Conservation (phyloP, 2,113 vertebrate species). For the Ahaetulla prasina region DNA sequence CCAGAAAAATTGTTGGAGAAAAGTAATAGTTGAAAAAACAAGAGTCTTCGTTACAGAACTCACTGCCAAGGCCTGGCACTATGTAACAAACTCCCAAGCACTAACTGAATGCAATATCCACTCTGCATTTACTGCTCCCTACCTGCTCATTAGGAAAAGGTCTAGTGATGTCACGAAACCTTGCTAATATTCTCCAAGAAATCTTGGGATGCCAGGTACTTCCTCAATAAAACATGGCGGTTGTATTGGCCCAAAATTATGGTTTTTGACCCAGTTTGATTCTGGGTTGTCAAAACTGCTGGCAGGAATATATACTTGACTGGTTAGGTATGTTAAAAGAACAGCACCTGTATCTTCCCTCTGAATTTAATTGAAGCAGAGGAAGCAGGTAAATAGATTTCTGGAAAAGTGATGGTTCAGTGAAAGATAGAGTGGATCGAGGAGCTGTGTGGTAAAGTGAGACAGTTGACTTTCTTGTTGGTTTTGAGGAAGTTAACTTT, state of each 20-base stretch:
- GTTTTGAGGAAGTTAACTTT: background rate
- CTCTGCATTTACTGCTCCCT: background rate
- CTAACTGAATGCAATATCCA: background rate
- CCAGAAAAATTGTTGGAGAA: background rate
- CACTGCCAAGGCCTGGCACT: background rate
- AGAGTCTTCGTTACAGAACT: background rate
- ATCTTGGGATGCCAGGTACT: background rate
- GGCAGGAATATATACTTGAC: background rate
- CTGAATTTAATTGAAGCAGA: background rate
- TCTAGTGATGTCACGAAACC: background rate
- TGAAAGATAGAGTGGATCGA: background rate
- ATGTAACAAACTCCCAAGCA: background rate
- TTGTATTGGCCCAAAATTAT: background rate
- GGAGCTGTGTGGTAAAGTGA: background rate
- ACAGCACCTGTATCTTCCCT: background rate
- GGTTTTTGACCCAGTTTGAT: background rate
- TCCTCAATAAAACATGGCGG: background rate
- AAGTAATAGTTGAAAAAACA: background rate
- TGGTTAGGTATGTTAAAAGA: background rate
- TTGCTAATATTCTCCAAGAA: background rate
- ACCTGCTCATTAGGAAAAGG: background rate
- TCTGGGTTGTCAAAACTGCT: background rate
- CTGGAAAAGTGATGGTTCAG: background rate
- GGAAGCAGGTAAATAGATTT: background rate
- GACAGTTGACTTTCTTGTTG: background rate